These are phyloP conservation scores for Zosterops hypoxanthus DNA, from an alignment of 2,113 vertebrate species.

Conservation along the genomic window DNA sequence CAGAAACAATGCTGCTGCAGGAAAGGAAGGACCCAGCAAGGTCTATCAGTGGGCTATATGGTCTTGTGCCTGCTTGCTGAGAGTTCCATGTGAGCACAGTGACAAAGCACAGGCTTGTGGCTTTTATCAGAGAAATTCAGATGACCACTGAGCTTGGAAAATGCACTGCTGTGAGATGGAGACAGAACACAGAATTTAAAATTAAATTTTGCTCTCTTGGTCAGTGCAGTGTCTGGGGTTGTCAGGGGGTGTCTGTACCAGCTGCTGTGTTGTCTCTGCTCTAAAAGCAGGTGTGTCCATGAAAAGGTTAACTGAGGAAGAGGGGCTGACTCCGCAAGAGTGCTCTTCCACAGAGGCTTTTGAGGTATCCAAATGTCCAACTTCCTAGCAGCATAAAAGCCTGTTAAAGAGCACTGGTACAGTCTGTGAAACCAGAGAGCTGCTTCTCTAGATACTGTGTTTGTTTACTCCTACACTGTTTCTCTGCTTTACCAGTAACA, in stretches of 20 bases:
- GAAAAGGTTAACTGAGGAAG: background rate
- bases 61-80: background rate
- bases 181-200: background rate
- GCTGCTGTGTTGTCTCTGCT: background rate
- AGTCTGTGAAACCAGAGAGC: background rate
- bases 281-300: background rate
- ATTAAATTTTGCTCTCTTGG: background rate
- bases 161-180: background rate
- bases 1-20: background rate
- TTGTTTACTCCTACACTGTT: background rate
- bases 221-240: background rate
- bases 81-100: background rate
- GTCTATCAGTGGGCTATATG: background rate
- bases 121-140: background rate
- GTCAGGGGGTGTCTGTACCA: background rate
- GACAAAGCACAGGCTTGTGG: background rate
- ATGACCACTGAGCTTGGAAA: background rate
- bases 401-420: background rate
- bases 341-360: background rate
- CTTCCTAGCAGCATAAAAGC: background rate
- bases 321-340: background rate
- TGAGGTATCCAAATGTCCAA: background rate
- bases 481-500: background rate
- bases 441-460: background rate
- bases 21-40: background rate